Evolutionary conservation across 2,888 invertebrate species (phyloP).

Genomic region (Meiosimyza platycephala): DNA sequence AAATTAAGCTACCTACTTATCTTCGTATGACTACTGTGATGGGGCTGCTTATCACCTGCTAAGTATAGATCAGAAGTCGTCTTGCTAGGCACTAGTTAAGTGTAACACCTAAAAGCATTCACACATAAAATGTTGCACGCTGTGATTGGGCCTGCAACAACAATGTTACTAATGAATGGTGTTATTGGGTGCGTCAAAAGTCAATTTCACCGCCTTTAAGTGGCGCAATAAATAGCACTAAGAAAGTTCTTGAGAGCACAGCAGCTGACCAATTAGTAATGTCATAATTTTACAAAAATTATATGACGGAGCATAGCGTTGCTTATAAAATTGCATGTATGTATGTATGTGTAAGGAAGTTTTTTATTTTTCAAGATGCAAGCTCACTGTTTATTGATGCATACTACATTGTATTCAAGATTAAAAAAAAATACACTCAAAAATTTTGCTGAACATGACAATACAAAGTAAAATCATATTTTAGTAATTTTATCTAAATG

Average conservation of each 20-base stretch:
- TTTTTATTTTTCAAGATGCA: neutral
- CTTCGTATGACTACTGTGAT: neutral
- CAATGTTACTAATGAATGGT: no score
- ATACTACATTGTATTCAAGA: neutral
- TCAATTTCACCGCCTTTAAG: no score
- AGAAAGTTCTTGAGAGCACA: no score
- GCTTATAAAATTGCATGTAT: neutral
- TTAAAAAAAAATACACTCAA: neutral
- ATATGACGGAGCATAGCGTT: neutral
- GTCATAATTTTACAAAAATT: slow-evolving; percentile 25
- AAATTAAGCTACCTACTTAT: neutral
- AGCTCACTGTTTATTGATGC: neutral
- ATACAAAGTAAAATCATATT: neutral
- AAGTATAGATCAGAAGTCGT: neutral
- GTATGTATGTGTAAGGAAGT: neutral
- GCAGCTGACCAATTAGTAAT: neutral
- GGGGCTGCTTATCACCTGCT: neutral
- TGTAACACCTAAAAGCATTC: slow-evolving; percentile 28
- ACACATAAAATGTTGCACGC: slow-evolving; percentile 27
- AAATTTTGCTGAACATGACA: neutral
- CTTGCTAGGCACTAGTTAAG: neutral
- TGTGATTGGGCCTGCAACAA: slow-evolving; percentile 5
- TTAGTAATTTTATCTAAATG: neutral
- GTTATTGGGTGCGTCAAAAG: no score
- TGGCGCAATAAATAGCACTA: no score